phyloP scores from a whole-genome alignment of 2,888 invertebrate species.

The Lithophane ornitopus region DNA sequence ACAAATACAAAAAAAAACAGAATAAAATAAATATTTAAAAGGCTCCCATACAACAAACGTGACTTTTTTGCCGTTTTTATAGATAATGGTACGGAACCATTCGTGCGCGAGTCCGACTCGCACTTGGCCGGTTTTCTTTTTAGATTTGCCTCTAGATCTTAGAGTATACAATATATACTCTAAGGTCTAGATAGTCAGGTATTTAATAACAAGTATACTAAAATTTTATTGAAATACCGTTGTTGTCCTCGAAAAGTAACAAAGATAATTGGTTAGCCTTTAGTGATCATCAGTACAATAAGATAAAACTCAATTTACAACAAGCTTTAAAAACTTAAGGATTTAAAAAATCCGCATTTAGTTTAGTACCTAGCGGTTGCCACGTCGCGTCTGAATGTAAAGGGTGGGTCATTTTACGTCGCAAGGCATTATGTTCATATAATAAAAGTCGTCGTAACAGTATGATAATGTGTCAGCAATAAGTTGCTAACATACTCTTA shows the following conservation, averaged over 20 bases:
- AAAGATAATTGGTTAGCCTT: slow-evolving; percentile 13
- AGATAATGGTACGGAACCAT: no score
- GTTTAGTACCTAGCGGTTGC: background rate
- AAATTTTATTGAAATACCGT: slow-evolving; percentile 6
- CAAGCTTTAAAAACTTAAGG: background rate
- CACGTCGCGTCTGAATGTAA: background rate
- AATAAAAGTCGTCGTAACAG: background rate
- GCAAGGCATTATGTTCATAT: background rate
- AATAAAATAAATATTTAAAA: no score
- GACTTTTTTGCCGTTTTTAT: no score
- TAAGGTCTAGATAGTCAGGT: background rate
- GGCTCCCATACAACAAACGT: no score
- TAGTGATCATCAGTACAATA: slow-evolving; percentile 5
- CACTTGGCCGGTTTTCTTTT: no score
- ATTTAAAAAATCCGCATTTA: background rate
- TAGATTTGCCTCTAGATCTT: background rate
- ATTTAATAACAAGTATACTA: background rate
- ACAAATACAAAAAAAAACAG: no score
- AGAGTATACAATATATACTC: no score
- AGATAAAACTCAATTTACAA: background rate
- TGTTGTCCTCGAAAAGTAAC: background rate
- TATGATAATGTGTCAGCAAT: background rate
- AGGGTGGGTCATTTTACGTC: background rate
- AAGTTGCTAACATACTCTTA: background rate
- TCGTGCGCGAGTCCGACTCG: no score